phyloP scores from a whole-genome alignment of 2,888 invertebrate species.

The Xestia sexstrigata region DNA sequence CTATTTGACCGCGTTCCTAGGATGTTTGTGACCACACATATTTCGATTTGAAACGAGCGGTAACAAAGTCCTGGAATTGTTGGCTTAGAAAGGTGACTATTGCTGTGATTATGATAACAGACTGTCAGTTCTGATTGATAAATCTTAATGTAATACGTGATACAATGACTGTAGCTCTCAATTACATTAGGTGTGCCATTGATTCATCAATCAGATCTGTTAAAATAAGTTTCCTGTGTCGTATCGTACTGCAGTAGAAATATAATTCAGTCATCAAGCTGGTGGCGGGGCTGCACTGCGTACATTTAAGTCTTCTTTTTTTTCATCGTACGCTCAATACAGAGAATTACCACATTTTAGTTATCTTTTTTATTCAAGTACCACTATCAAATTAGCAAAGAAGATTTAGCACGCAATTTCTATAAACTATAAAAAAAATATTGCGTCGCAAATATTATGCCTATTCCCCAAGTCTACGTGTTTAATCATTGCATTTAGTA shows the following conservation, averaged over 20 bases:
- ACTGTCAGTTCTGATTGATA: neutral
- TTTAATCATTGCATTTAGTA: constrained; percentile 57
- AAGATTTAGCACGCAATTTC: neutral
- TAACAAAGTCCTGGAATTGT: neutral
- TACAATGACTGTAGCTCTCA: neutral
- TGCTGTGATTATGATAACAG: neutral
- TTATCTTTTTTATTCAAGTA: neutral
- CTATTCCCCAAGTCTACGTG: constrained; percentile 42
- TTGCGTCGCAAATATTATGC: constrained; percentile 22
- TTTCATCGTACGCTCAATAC: neutral
- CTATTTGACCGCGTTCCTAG: constrained; percentile 14
- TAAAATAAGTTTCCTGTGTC: neutral
- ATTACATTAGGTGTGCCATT: neutral
- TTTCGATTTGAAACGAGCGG: neutral
- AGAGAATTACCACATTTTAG: neutral
- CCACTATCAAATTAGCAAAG: neutral
- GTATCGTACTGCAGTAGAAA: neutral
- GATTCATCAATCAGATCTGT: neutral
- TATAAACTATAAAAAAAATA: neutral
- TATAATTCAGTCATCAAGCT: neutral
- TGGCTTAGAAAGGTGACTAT: too few relatives aligned
- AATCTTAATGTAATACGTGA: neutral
- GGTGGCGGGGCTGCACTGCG: neutral
- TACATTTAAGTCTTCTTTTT: neutral
- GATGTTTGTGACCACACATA: neutral